phyloP scores from a whole-genome alignment of 2,113 vertebrate species.

The Ptilonorhynchus violaceus region DNA sequence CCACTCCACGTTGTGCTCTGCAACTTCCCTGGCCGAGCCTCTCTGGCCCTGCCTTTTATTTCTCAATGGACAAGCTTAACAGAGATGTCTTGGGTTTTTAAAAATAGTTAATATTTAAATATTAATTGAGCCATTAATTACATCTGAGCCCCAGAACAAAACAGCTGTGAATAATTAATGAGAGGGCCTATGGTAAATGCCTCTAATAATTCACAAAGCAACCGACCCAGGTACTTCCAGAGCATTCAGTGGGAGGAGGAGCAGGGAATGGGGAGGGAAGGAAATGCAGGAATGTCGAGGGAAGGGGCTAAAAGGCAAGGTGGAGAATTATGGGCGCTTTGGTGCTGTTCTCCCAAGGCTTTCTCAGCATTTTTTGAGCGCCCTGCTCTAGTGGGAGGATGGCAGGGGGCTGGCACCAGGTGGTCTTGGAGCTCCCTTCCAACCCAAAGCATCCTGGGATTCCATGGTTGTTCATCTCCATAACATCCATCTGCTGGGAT shows the following conservation, averaged over 20 bases:
- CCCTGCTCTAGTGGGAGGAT: not conserved
- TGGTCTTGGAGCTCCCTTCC: not conserved
- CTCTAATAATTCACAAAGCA: constrained; percentile 69
- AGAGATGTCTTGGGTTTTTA: constrained; percentile 64
- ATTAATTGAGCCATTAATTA: constrained; percentile 77
- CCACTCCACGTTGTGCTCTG: fast-evolving
- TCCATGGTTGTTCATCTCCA: fast-evolving
- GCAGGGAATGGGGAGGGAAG: not conserved
- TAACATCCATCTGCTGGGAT: not conserved
- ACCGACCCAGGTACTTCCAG: constrained; percentile 57
- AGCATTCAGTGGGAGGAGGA: not conserved
- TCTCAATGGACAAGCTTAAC: constrained; percentile 58
- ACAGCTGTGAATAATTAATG: constrained; percentile 71
- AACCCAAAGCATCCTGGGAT: not conserved
- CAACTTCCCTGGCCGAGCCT: not conserved
- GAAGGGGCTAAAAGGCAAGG: not conserved
- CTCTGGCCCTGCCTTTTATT: not conserved
- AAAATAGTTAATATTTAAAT: constrained; percentile 77
- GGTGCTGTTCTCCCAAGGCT: not conserved
- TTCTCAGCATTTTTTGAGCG: not conserved
- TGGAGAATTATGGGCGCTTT: not conserved
- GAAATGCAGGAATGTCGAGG: fast-evolving
- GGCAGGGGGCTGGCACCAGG: not conserved
- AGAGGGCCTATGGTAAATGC: constrained; percentile 66
- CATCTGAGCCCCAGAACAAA: constrained; percentile 72